Evolutionary conservation across 2,797 vertebrate species (phyloP).

Genomic region (Gobionotothen gibberifrons): DNA sequence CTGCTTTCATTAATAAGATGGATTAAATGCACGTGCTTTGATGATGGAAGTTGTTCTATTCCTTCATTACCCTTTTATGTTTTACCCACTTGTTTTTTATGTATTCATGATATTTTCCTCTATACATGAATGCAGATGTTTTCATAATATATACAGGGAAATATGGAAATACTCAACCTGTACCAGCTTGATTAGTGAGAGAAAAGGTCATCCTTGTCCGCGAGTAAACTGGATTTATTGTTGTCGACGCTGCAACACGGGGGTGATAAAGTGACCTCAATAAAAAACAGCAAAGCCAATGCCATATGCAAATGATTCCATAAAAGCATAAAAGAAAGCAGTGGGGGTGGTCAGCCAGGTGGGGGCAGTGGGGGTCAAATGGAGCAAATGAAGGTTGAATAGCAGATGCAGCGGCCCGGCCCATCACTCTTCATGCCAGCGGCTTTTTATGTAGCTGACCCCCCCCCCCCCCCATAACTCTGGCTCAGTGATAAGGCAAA

Average conservation of each 20-base stretch:
- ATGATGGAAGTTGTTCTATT: too few species aligned
- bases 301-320: slow-evolving; percentile 82
- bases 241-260: slow-evolving; percentile 54
- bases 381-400: slow-evolving; percentile 60
- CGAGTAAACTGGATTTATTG: slow-evolving; percentile 81
- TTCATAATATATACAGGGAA: too few species aligned
- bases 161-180: slow-evolving; percentile 34
- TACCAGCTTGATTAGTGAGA: slow-evolving; percentile 69
- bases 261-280: slow-evolving; percentile 80
- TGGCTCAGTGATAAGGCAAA: slow-evolving; percentile 71
- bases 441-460: slow-evolving; percentile 73
- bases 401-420: slow-evolving; percentile 43
- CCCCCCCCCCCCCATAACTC: slow-evolving; percentile 4
- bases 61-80: too few species aligned
- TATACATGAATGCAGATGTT: background rate
- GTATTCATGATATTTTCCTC: background rate
- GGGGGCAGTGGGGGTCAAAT: slow-evolving; percentile 51
- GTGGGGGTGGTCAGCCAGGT: slow-evolving; percentile 36
- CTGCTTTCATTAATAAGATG: too few species aligned
- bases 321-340: slow-evolving; percentile 69
- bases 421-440: slow-evolving; percentile 78
- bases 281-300: slow-evolving; percentile 77
- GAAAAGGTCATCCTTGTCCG: slow-evolving; percentile 78
- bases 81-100: background rate
- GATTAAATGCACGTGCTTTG: too few species aligned